Conservation (phyloP, 2,888 invertebrate genomes). For the Anorthoa munda region DNA sequence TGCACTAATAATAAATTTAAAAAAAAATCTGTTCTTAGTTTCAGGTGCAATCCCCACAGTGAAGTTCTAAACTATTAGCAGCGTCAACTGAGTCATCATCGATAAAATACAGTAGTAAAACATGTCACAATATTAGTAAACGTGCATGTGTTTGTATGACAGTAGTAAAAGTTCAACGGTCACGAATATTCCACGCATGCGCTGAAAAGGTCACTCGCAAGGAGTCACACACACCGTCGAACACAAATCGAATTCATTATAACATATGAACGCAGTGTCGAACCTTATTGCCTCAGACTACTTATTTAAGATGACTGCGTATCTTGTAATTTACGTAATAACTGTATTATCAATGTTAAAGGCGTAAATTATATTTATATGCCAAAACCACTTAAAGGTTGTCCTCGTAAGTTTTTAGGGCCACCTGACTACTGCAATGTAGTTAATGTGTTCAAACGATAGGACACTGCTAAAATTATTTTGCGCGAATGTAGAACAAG, state of each 20-base stretch:
- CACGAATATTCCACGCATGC: slow-evolving; percentile 49
- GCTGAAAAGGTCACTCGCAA: slow-evolving; percentile 54
- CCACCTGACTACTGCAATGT: slow-evolving; percentile 8
- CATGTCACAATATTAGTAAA: slow-evolving; percentile 40
- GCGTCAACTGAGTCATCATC: slow-evolving; percentile 14
- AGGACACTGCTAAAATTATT: slow-evolving; percentile 8
- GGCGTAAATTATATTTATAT: slow-evolving; percentile 33
- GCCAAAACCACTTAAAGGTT: slow-evolving; percentile 16
- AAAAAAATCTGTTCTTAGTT: background rate
- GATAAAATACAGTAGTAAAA: slow-evolving; percentile 27
- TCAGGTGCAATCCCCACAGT: background rate
- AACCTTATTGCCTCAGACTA: slow-evolving; percentile 27
- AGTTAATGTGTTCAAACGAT: background rate
- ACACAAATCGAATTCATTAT: slow-evolving; percentile 45
- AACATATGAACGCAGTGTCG: slow-evolving; percentile 30
- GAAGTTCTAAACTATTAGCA: background rate
- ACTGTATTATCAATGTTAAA: slow-evolving; percentile 24
- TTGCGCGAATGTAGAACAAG: background rate
- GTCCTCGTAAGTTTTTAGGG: slow-evolving; percentile 11
- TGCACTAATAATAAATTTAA: too few relatives aligned
- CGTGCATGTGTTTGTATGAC: slow-evolving; percentile 34
- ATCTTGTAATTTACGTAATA: slow-evolving; percentile 32
- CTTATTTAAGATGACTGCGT: slow-evolving; percentile 33
- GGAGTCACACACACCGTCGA: slow-evolving; percentile 22
- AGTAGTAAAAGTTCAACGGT: slow-evolving; percentile 53